Evolutionary conservation across 1,140 invertebrate genomes (phyloP).

Genomic region (Diuraphis noxia): DNA sequence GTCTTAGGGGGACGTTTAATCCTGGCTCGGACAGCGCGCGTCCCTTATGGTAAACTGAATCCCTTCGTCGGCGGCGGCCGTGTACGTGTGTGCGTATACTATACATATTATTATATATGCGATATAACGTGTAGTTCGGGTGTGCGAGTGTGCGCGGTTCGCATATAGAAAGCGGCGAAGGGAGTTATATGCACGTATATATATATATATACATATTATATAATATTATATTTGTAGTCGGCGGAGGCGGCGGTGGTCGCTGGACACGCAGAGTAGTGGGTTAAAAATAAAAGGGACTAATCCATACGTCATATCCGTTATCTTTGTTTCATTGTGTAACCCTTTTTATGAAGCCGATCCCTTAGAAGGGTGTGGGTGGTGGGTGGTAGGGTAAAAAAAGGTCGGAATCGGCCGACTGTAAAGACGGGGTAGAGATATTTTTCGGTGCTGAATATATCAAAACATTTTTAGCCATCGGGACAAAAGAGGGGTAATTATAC

Average conservation of each 20-base stretch:
- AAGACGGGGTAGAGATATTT: constrained; percentile 54
- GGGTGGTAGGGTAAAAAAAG: constrained; percentile 51
- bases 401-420: constrained; percentile 54
- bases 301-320: constrained; percentile 54
- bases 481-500: constrained; percentile 54
- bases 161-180: constrained; percentile 5
- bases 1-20: constrained; percentile 54
- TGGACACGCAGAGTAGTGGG: constrained; percentile 38
- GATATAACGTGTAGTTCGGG: neutral
- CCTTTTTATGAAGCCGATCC: constrained; percentile 54
- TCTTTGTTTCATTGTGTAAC: constrained; percentile 54
- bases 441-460: constrained; percentile 54
- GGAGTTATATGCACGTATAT: neutral
- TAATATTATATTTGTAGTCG: neutral
- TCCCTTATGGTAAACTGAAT: constrained; percentile 52
- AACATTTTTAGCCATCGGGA: constrained; percentile 54
- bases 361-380: constrained; percentile 34
- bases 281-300: constrained; percentile 54
- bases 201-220: neutral
- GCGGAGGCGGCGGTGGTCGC: neutral
- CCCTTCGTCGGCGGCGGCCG: constrained; percentile 18
- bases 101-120: neutral
- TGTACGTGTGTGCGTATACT: neutral
- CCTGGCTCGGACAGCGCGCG: constrained; percentile 53
- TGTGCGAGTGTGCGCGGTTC: neutral